Evolutionary conservation across 2,113 vertebrate species (phyloP), one percentile per base, ranked within the genome.

Genomic region (Muntiacus muntjak): DNA sequence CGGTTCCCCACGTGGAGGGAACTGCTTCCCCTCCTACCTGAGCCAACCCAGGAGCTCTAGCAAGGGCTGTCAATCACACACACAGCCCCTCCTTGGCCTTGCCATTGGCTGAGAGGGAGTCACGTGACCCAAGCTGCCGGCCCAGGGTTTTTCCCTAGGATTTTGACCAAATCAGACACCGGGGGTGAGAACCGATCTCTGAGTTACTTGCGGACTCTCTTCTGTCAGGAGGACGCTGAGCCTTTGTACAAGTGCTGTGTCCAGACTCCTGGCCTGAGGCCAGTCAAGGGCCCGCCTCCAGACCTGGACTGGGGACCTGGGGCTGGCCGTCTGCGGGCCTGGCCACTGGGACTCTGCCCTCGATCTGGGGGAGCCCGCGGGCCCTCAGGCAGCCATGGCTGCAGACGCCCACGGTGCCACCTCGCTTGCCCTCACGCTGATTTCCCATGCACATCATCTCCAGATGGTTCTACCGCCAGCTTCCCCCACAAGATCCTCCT

Each of bases 391-490:
- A 62, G 12, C 26, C 3, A 1, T 17, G 47, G 64, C 40, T 10
- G 30, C 15, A 23, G 15, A n/a, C 5, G 12, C 30, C 74, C 2
- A 1, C 0, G 17, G 45, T 1, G 5, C 71, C 5, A 0, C 19
- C 26, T 4, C 6, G 25, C 19, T 23, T 7, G 60, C n/a, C 40
- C 84, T 85, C 25, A 1, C 1, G 23, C 15, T 3, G 6, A 2
- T 3, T 16, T 6, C 30, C 36, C 1, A 8, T 30, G 0, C 64
- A 36, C 25, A 15, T 4, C 19, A 2, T 0, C 5, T 11, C 33
- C 50, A 8, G 81, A 2, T 1, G 25, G 14, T 25, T 4, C 40
- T 28, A 8, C 67, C 3, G 21, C 45, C 57, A 1, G 23, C 62
- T 78, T 14, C n/a, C 52, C 0, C 81, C 30, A 3, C 16, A 0